phyloP scores from a whole-genome alignment of 2,888 invertebrate genomes.

The Drosophila rubida region DNA sequence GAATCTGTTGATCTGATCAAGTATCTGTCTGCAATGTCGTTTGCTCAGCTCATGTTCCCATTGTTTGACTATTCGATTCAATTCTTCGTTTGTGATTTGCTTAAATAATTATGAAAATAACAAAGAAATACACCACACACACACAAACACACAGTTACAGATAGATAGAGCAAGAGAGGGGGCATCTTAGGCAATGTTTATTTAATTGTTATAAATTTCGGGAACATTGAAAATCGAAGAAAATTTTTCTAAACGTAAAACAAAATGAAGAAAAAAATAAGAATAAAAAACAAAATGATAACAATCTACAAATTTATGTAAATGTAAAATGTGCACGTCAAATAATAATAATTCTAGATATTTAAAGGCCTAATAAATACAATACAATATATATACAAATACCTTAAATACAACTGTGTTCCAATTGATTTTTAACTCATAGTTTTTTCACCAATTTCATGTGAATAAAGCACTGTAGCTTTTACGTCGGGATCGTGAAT shows the following conservation, averaged over 20 bases:
- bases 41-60: slow-evolving; percentile 19
- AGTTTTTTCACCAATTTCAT: neutral
- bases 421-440: neutral
- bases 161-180: slow-evolving; percentile 19
- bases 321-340: slow-evolving; percentile 80
- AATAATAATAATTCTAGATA: slow-evolving; percentile 79
- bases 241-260: slow-evolving; percentile 53
- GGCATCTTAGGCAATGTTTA: slow-evolving; percentile 65
- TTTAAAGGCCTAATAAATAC: slow-evolving; percentile 78
- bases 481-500: no score
- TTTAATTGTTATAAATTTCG: slow-evolving; percentile 74
- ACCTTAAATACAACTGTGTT: slow-evolving; percentile 28
- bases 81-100: slow-evolving; percentile 29
- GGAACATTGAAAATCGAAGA: slow-evolving; percentile 70
- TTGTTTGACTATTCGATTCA: slow-evolving; percentile 17
- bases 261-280: slow-evolving; percentile 21
- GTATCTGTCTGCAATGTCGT: slow-evolving; percentile 31
- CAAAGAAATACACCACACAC: slow-evolving; percentile 18
- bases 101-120: slow-evolving; percentile 22
- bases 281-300: slow-evolving; percentile 27
- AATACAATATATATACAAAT: slow-evolving; percentile 62
- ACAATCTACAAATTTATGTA: slow-evolving; percentile 66
- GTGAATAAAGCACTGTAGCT: neutral
- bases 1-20: slow-evolving; percentile 29
- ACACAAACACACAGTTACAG: slow-evolving; percentile 26